Conservation (phyloP, 2,113 vertebrate species). For the Leucosticte australis region DNA sequence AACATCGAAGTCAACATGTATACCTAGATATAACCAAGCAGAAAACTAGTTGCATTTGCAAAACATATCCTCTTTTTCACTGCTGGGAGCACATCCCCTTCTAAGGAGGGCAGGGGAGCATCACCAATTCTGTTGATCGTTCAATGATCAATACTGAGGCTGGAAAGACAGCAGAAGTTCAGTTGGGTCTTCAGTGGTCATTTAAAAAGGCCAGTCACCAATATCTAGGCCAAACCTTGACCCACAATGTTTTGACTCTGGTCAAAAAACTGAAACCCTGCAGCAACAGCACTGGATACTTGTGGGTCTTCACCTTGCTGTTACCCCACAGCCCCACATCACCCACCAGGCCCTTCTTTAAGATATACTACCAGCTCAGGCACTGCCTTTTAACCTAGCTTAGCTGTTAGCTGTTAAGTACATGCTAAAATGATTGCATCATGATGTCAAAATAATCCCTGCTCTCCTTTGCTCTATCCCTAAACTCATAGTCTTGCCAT, state of each 20-base stretch:
- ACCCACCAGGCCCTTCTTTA: not conserved
- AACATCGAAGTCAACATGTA: fast-evolving
- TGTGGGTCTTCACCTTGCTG: not conserved
- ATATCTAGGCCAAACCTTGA: not conserved
- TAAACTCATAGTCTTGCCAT: not conserved
- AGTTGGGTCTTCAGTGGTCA: not conserved
- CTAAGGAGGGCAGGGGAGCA: not conserved
- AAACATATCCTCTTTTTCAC: not conserved
- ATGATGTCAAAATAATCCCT: not conserved
- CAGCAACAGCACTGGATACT: not conserved
- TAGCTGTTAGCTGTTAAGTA: not conserved
- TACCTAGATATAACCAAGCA: not conserved
- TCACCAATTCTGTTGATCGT: not conserved
- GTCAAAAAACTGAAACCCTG: not conserved
- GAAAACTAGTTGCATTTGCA: not conserved
- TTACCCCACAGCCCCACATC: not conserved
- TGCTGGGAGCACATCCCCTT: not conserved
- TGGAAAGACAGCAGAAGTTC: not conserved
- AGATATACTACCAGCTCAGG: not conserved
- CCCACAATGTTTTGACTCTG: not conserved
- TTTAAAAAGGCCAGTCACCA: not conserved
- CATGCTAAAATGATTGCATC: not conserved
- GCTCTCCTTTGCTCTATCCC: not conserved
- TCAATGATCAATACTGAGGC: not conserved
- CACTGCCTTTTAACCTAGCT: not conserved